Evolutionary conservation across 1,140 invertebrate species (phyloP), one percentile per base, ranked within the genome.

Genomic region (Drosophila santomea): DNA sequence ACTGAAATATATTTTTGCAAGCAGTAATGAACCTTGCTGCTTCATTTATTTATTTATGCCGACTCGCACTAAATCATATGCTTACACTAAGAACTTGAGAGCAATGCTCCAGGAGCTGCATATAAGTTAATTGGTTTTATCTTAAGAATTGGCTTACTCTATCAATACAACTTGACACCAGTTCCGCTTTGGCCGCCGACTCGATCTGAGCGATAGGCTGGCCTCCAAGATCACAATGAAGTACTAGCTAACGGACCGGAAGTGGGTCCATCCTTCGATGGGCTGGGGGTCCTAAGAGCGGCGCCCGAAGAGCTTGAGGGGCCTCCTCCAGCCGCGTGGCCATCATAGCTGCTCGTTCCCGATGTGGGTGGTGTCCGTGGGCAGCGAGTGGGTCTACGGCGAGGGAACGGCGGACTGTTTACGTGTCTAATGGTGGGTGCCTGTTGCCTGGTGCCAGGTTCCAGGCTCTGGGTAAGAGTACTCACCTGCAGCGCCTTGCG

Each of bases 311-410:
- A 71, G 51, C 64, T 57, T 74, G 11, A 72, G 55, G 35, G 50
- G 67, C 38, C 52, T 50, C 62, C 56, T 78, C 78, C 79, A 88
- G 60, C 68, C 71, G 41, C 55, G 66, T 43, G 83, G 74, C 73
- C 91, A 92, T 92, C 91, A 92, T 85, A 92, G 89, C 57, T 92
- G 91, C 57, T 92, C 91, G 72, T 92, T 92, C 48, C 91, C 91
- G 44, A 92, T 91, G 62, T 92, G 91, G 35, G 91, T 92, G 51
- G 91, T 91, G 47, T 92, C 91, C 57, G 91, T 92, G 51, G 91
- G 91, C 74, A 92, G 81, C 28, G 91, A 92, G 32, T 92, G 91
- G 23, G 91, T 92, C 91, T 92, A 8, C 4, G 25, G 59, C 36
- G 14, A 41, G 36, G 25, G 1, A 4, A 12, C 14, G 14, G 74